Percentiles rank a stretch among this genome's conserved stretches.
Evolutionary conservation across 2,113 vertebrate species (phyloP).

Genomic region (Cepphus grylle): DNA sequence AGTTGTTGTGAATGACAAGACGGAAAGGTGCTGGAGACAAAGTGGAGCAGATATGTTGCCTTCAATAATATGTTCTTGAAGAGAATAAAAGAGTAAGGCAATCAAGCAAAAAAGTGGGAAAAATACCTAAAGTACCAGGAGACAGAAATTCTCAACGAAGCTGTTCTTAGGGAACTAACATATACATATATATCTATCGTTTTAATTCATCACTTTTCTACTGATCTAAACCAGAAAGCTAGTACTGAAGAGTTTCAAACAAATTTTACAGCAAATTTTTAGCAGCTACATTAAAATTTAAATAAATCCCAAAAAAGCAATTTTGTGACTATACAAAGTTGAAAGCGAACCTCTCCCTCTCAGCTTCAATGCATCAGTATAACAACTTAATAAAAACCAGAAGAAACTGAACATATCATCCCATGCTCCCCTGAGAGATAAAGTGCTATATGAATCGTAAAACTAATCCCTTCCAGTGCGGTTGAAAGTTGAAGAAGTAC

Average conservation of each 20-base stretch:
- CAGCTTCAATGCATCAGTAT: not conserved
- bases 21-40: not conserved
- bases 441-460: not conserved
- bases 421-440: not conserved
- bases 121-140: not conserved
- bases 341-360: not conserved
- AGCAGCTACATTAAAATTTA: not conserved
- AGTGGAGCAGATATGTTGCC: not conserved
- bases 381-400: not conserved
- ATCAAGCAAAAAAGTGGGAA: not conserved
- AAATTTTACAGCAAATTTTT: not conserved
- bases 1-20: not conserved
- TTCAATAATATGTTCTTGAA: not conserved
- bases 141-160: not conserved
- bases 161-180: not conserved
- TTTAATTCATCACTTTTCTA: not conserved
- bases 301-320: not conserved
- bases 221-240: not conserved
- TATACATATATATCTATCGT: accelerated
- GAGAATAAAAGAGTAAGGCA: not conserved
- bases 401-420: not conserved
- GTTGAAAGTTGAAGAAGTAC: not conserved
- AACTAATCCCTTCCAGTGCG: not conserved
- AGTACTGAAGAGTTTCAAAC: not conserved
- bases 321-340: not conserved